Conservation (phyloP, 2,888 invertebrate species). For the Himalopsyche kuldschensis region DNA sequence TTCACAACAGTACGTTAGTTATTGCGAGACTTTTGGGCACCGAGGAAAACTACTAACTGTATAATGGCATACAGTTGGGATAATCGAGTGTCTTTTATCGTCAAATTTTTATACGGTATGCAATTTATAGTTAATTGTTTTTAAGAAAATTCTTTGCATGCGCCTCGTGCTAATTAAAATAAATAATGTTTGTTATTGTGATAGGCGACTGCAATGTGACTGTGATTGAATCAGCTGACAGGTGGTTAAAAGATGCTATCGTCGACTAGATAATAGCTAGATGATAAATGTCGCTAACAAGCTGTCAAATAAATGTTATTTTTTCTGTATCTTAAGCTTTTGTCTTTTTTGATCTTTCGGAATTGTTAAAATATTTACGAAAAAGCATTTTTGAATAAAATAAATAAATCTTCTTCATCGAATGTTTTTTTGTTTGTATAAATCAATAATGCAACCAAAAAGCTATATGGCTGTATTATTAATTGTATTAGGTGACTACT, state of each 20-base stretch:
- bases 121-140: conserved; percentile 38
- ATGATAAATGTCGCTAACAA: not conserved
- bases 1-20: not conserved
- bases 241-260: not conserved
- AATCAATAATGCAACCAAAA: too few species aligned
- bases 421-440: too few species aligned
- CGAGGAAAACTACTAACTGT: not conserved
- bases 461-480: too few species aligned
- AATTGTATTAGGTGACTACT: too few species aligned
- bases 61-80: conserved; percentile 82
- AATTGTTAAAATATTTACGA: too few species aligned
- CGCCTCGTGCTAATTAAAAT: not conserved
- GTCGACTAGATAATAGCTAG: not conserved
- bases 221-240: not conserved
- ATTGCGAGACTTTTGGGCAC: not conserved
- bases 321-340: not conserved
- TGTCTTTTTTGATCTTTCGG: not conserved
- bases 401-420: too few species aligned
- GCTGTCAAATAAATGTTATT: not conserved
- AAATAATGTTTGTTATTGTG: not conserved
- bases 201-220: not conserved
- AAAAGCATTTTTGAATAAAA: too few species aligned
- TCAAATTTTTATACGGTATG: conserved; percentile 81
- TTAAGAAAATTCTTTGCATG: not conserved
- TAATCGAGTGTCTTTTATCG: conserved; percentile 80